These are phyloP conservation scores for Epinotia nisella DNA, from an alignment of 2,888 invertebrate species.

Conservation along the genomic window DNA sequence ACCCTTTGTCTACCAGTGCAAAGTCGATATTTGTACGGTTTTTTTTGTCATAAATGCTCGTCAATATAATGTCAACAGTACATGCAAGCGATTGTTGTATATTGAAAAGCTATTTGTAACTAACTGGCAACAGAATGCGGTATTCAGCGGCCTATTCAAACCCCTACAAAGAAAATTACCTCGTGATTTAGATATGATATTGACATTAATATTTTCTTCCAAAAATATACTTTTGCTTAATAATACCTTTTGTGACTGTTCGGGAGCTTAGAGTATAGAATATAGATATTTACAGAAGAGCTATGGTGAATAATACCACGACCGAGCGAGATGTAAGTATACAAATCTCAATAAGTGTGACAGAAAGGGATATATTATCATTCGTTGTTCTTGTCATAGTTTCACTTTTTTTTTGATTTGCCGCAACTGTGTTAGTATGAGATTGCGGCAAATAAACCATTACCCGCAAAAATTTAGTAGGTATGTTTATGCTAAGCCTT, in stretches of 20 bases:
- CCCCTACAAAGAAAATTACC: slow-evolving; percentile 36
- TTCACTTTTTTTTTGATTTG: too few species aligned
- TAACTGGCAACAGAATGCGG: not conserved
- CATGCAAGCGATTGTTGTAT: not conserved
- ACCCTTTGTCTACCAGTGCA: not conserved
- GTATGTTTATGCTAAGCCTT: too few species aligned
- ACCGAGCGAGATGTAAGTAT: too few species aligned
- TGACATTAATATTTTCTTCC: slow-evolving; percentile 4
- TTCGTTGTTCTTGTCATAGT: too few species aligned
- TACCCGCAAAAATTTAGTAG: too few species aligned
- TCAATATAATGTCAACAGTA: not conserved
- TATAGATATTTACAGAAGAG: too few species aligned
- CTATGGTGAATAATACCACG: too few species aligned
- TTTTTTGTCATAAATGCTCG: not conserved
- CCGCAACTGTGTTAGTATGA: too few species aligned
- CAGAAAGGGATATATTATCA: too few species aligned
- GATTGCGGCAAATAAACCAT: too few species aligned
- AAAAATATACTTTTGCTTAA: not conserved
- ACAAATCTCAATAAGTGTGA: too few species aligned
- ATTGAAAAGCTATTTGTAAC: not conserved
- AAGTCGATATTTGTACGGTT: not conserved
- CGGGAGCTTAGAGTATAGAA: too few species aligned
- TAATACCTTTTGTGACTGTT: not conserved
- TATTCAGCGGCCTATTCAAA: slow-evolving; percentile 30
- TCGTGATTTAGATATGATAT: slow-evolving; percentile 24